These are phyloP conservation scores for Drosophila antonietae DNA, from an alignment of 2,888 invertebrate species.

Conservation along the genomic window DNA sequence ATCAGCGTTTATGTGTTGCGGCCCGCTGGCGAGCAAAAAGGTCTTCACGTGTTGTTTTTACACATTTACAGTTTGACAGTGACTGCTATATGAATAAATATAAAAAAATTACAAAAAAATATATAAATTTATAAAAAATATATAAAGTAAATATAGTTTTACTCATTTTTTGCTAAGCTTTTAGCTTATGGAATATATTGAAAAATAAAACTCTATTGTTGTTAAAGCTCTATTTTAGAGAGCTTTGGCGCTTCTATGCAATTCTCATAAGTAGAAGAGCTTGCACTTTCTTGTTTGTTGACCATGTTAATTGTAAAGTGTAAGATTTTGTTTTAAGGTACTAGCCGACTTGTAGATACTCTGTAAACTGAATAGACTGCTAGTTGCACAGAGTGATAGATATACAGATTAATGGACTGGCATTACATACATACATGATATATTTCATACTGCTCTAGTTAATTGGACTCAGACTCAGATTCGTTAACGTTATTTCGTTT, in stretches of 20 bases:
- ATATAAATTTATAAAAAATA: background rate
- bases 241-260: background rate
- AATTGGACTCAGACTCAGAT: background rate
- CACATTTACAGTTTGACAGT: constrained; percentile 35
- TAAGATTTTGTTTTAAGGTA: too few species aligned
- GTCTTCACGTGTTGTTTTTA: constrained; percentile 19
- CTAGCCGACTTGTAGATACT: too few species aligned
- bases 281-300: too few species aligned
- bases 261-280: background rate
- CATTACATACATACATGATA: background rate
- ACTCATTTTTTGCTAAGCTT: too few species aligned
- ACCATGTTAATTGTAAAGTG: too few species aligned
- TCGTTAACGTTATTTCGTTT: background rate
- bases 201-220: too few species aligned
- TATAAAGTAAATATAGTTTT: background rate
- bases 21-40: constrained; percentile 56
- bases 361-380: too few species aligned
- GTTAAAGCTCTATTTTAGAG: background rate
- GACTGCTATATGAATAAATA: background rate
- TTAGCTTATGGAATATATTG: too few species aligned
- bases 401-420: background rate
- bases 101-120: background rate
- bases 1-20: constrained; percentile 63
- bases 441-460: background rate
- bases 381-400: too few species aligned